Evolutionary conservation across 2,888 invertebrate genomes (phyloP).

Genomic region (Cheilosia impressa): DNA sequence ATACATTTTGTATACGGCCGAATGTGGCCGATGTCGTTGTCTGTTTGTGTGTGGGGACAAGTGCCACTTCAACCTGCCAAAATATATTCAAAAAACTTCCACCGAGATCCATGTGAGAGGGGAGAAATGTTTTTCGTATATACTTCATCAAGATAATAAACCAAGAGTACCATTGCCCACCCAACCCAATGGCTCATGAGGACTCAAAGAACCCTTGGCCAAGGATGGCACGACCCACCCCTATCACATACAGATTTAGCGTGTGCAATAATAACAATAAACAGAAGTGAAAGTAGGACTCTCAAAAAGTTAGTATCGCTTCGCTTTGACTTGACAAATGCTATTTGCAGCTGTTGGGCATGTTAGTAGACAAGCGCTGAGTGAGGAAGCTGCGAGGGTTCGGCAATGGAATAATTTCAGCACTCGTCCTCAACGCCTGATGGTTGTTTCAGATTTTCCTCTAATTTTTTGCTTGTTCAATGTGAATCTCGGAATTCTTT

Average conservation of each 20-base stretch:
- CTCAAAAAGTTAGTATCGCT: conserved; percentile 41
- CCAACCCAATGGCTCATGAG: conserved; percentile 4
- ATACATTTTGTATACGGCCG: neutral
- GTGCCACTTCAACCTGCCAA: conserved; percentile 27
- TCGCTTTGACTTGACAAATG: conserved; percentile 32
- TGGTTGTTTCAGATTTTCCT: conserved; percentile 8
- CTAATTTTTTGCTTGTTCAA: conserved; percentile 18
- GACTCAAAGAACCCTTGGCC: neutral
- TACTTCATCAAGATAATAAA: conserved; percentile 38
- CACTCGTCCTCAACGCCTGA: conserved; percentile 1
- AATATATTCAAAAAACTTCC: conserved; percentile 43
- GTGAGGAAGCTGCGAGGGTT: neutral
- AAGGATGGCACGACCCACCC: neutral
- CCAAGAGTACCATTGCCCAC: conserved; percentile 18
- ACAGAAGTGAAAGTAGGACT: conserved; percentile 41
- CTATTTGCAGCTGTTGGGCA: conserved; percentile 41
- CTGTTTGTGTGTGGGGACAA: conserved; percentile 10
- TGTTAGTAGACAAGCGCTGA: neutral
- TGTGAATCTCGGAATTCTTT: conserved; percentile 12
- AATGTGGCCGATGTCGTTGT: neutral
- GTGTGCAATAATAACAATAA: conserved; percentile 46
- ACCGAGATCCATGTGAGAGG: neutral
- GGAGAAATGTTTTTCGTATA: conserved; percentile 15
- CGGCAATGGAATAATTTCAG: conserved; percentile 2
- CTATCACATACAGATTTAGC: neutral